Percentiles rank a stretch among this genome's conserved stretches.
Conservation (phyloP, 2,888 invertebrate species). For the Trachelus iudaicus region DNA sequence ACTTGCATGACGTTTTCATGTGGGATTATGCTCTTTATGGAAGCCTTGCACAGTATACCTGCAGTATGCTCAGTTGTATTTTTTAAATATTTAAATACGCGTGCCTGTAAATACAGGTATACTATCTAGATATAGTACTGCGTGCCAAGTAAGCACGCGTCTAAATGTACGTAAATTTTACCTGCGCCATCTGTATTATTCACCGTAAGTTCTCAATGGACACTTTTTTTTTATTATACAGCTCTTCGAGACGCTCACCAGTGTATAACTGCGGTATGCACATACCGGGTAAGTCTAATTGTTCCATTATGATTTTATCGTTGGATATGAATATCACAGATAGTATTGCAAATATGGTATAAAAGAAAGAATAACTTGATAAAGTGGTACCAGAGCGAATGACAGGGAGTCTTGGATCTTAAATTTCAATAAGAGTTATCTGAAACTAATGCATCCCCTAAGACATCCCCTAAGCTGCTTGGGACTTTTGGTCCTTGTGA, state of each 20-base stretch:
- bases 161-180: not conserved
- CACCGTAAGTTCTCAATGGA: not conserved
- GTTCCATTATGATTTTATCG: not conserved
- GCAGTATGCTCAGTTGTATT: not conserved
- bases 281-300: not conserved
- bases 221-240: not conserved
- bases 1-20: no score
- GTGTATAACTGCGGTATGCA: not conserved
- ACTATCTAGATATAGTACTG: not conserved
- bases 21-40: not conserved
- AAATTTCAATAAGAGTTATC: not conserved
- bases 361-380: not conserved
- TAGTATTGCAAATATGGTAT: not conserved
- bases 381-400: not conserved
- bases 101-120: not conserved
- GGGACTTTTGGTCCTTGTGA: not conserved
- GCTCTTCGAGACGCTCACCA: not conserved
- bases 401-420: not conserved
- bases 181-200: not conserved
- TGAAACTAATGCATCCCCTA: not conserved
- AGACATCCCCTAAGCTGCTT: not conserved
- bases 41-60: not conserved
- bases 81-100: not conserved
- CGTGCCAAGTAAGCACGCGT: not conserved
- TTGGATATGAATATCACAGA: no score